Evolutionary conservation across 2,888 invertebrate species (phyloP), one percentile per base, ranked within the genome.

Genomic region (Spisula subtruncata): DNA sequence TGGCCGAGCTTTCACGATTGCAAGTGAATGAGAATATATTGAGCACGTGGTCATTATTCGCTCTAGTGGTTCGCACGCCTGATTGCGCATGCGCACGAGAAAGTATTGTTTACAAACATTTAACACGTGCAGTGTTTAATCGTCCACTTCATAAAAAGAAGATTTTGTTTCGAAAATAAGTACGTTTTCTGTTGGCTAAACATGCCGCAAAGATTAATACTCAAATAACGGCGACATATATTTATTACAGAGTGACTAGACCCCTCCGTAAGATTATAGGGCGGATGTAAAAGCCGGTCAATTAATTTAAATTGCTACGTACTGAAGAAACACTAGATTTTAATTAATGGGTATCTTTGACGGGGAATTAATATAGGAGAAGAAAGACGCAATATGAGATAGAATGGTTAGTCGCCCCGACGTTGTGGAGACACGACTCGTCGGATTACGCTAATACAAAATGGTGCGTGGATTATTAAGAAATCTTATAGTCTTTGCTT

Each of bases 171-270:
- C 20, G 60, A 66, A 12, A 25, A 66, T 25, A 4, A 14, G 51
- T 6, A 51, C 12, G 1, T 12, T 51, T 12, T 51, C 51, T 51
- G 14, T 51, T 16, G 51, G 5, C 6, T 60, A 20, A n/a, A 60
- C 20, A n/a, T 60, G 60, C 16, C 32, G 71, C 71, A 71, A 75
- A 75, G 35, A 75, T 35, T n/a, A 75, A 75, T 18, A 14, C 75
- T 75, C 75, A 32, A 35, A 75, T 75, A 32, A 32, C 75, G 75
- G 75, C 75, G 75, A 75, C 75, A 35, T 75, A 60, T 60, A 35
- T 14, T 75, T 16, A 75, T 75, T 75, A 32, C 16, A 75, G 18
- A 32, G 6, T 5, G 25, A 75, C 32, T 16, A 10, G 25, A 75
- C 32, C 14, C 35, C 32, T 8, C 25, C 32, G 14, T 16, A 75